These are phyloP conservation scores for Dryobates pubescens DNA, from an alignment of 2,797 vertebrate genomes.

Conservation along the genomic window DNA sequence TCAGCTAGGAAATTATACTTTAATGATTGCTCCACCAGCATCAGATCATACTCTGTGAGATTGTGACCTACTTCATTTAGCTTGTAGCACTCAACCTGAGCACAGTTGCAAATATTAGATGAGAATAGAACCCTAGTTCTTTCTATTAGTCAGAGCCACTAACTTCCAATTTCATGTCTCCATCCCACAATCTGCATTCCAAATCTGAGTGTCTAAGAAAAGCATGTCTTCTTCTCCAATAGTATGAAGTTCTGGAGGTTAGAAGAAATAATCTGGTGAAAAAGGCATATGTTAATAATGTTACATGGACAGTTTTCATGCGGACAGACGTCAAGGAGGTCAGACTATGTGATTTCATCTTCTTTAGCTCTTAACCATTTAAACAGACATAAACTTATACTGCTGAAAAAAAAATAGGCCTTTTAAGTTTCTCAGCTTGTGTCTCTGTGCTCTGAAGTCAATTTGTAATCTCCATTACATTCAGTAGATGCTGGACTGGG, in stretches of 20 bases:
- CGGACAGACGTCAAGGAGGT: neutral
- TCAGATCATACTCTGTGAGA: neutral
- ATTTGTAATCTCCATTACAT: neutral
- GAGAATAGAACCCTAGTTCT: neutral
- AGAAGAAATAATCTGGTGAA: neutral
- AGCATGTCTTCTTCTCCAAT: neutral
- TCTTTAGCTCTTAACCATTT: neutral
- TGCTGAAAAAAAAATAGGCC: neutral
- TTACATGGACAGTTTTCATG: neutral
- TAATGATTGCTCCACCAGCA: neutral
- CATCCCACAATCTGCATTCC: neutral
- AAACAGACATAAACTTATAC: neutral
- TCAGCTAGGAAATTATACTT: neutral
- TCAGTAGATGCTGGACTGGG: neutral
- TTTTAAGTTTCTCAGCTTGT: neutral
- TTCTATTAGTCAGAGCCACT: neutral
- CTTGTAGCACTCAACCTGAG: neutral
- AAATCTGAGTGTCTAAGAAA: neutral
- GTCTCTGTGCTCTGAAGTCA: neutral
- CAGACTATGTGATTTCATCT: neutral
- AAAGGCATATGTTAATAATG: neutral
- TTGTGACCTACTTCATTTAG: neutral
- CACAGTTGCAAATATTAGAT: neutral
- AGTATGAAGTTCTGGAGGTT: neutral
- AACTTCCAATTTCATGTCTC: neutral